These are phyloP conservation scores for western clawed frog (Xenopus tropicalis) DNA, from an alignment of 2,113 vertebrate species.

Conservation along the genomic window UCB_Xtro_10.0 CM004445.2:25474501-25475000, in stretches of 20 bases:
- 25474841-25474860: slow-evolving; percentile 1
- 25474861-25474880: slow-evolving; percentile 1
- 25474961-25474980: neutral
- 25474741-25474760: neutral
- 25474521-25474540: too few species aligned
- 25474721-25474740: too few species aligned
- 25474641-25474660: too few species aligned
- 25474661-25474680: too few species aligned
- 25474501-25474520: too few species aligned
- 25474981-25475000: slow-evolving; percentile 1
- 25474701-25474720: too few species aligned
- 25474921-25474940: slow-evolving; percentile 7
- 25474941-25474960: neutral
- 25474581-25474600: too few species aligned
- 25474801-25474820: neutral
- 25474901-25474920: neutral
- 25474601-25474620: too few species aligned
- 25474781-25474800: neutral
- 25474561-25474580: too few species aligned
- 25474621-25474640: too few species aligned
- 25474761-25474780: neutral
- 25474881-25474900: neutral
- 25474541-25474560: too few species aligned
- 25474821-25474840: neutral
- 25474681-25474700: too few species aligned